Evolutionary conservation across 2,888 invertebrate species (phyloP), one percentile per base, ranked within the genome.

Genomic region (Drosophila nr. medialis): DNA sequence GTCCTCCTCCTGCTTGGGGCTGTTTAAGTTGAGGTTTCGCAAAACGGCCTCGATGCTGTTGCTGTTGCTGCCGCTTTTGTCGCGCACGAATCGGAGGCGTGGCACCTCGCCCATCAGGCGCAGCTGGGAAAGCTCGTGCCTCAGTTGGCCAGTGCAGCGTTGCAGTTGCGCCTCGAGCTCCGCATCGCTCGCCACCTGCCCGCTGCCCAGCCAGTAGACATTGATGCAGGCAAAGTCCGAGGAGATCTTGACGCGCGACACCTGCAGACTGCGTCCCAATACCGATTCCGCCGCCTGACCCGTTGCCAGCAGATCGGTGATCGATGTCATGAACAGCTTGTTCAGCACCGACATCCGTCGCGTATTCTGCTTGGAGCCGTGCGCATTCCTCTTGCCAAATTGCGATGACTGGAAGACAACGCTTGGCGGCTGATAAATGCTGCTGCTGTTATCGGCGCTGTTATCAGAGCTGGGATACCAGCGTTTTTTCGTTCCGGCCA

Each of bases 291-390:
- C 93, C 36, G 94, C 93, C 80, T 95, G 95, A 1, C 96, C 96
- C 0, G 96, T 96, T 1, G 96, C 95, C 94, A 97, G 94, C 38
- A 96, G 92, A 91, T 97, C 97, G 0, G 96, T 96, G 11, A 97
- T 95, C 69, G 96, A 94, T 82, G 95, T 94, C 96, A 97, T 97
- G 85, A 97, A 97, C 56, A 97, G 90, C 92, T 96, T 96, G 91
- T 97, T 97, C 2, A 97, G 92, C 75, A 97, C 95, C 1, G 94
- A 93, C 29, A 95, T 93, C 82, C 97, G 94, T 48, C 95, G 94
- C 0, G 93, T 92, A 13, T 94, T 94, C 15, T 94, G 93, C 54
- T 95, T 94, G 15, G 94, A 93, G 3, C 78, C 77, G 1, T 53
- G 54, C 13, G 50, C 45, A n/a, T 60, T 73, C 42, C 34, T 62